phyloP scores from a whole-genome alignment of 2,113 vertebrate genomes.

The Equus quagga region DNA sequence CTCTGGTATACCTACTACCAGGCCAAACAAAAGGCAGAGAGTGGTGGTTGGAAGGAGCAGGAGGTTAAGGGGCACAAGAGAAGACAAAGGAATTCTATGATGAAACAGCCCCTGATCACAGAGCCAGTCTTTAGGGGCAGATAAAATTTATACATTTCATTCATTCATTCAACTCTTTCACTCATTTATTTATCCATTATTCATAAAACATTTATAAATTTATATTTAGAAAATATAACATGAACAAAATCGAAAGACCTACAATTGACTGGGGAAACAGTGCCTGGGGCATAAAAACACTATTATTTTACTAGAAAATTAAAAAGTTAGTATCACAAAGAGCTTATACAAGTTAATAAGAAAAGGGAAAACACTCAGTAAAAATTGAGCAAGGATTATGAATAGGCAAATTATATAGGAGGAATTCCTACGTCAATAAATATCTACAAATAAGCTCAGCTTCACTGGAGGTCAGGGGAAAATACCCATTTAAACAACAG shows the following conservation, averaged over 20 bases:
- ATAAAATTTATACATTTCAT: slow-evolving; percentile 5
- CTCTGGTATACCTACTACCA: neutral
- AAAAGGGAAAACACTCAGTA: neutral
- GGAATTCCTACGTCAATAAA: neutral
- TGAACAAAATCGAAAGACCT: neutral
- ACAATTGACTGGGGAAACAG: neutral
- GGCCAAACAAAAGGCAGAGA: neutral
- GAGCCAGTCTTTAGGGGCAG: neutral
- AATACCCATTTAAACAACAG: neutral
- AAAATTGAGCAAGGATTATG: slow-evolving; percentile 1
- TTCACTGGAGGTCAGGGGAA: neutral
- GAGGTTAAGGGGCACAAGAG: neutral
- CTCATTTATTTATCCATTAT: slow-evolving; percentile 14
- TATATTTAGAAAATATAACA: slow-evolving; percentile 24
- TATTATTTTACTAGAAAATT: neutral
- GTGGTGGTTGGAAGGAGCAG: neutral
- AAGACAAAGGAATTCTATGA: neutral
- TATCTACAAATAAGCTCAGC: neutral
- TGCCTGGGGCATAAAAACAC: neutral
- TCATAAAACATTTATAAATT: neutral
- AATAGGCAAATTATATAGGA: neutral
- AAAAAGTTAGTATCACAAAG: neutral
- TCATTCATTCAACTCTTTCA: neutral
- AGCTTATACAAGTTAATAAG: neutral
- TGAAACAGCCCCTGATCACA: neutral